Conservation (phyloP, 1,140 invertebrate genomes). For the Trichoplusia ni region DNA sequence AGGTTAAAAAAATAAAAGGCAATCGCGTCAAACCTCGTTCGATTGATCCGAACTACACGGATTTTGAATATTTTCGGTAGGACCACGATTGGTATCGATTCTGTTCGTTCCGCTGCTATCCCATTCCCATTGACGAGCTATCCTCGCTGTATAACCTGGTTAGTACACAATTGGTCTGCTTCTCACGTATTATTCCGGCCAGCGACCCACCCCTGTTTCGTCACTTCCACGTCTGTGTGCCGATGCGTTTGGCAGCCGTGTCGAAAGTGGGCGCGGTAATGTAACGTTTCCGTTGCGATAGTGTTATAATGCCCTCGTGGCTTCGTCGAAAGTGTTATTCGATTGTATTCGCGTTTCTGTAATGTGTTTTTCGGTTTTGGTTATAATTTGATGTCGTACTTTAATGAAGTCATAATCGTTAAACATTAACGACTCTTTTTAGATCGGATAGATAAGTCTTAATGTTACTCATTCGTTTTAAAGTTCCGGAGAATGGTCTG, state of each 20-base stretch:
- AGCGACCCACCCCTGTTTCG: conserved; percentile 10
- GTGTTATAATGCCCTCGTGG: conserved; percentile 7
- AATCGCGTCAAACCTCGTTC: no score
- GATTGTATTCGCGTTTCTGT: no score
- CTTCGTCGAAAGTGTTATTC: background rate
- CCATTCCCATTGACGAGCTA: background rate
- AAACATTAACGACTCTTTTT: no score
- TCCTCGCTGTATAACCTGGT: background rate
- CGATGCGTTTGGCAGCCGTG: conserved; percentile 11
- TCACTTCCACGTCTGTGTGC: conserved; percentile 17
- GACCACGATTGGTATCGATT: no score
- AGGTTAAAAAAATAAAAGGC: no score
- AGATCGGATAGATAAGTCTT: no score
- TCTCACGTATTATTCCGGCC: conserved; percentile 20
- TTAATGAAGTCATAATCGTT: conserved; percentile 1
- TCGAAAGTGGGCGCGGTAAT: conserved; percentile 27
- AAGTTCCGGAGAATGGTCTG: no score
- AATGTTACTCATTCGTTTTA: no score
- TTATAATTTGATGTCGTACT: background rate
- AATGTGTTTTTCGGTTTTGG: no score
- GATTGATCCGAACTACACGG: no score
- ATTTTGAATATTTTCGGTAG: no score
- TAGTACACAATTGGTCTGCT: conserved; percentile 11
- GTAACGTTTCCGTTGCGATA: conserved; percentile 21
- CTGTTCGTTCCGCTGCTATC: no score